A percentile compares a stretch with the other conserved stretches of the same genome.
Evolutionary conservation across 2,113 vertebrate genomes (phyloP).

Genomic region (Apodemus sylvaticus): DNA sequence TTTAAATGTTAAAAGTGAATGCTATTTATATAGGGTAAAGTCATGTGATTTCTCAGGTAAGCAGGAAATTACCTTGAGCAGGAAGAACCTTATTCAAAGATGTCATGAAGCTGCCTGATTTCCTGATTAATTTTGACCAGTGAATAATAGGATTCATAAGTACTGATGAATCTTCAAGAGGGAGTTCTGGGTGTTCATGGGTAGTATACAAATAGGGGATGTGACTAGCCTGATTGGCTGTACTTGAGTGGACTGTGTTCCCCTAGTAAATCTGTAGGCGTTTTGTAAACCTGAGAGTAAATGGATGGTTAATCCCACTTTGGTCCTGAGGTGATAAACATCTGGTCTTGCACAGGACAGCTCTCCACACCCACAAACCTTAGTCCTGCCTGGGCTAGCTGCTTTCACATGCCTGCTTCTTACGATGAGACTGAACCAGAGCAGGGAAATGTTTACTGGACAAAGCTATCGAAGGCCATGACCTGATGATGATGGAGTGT

Average conservation of each 20-base stretch:
- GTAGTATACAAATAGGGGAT: neutral
- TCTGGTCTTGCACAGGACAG: neutral
- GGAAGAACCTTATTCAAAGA: neutral
- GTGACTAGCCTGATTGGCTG: neutral
- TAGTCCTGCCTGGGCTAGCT: neutral
- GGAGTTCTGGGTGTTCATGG: neutral
- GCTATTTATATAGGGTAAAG: neutral
- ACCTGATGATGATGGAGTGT: neutral
- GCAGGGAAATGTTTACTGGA: slow-evolving; percentile 16
- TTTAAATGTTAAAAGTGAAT: slow-evolving; percentile 34
- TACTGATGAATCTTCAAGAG: neutral
- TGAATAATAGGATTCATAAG: neutral
- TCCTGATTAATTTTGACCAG: neutral
- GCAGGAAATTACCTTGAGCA: neutral
- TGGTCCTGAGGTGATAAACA: neutral
- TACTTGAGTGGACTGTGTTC: neutral
- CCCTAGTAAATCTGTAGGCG: neutral
- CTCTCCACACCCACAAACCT: neutral
- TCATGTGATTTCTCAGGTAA: slow-evolving; percentile 43
- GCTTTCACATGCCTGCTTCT: slow-evolving; percentile 5
- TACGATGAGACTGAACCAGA: neutral
- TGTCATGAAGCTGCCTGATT: neutral
- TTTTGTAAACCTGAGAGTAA: slow-evolving; percentile 30
- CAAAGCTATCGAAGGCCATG: slow-evolving; percentile 17
- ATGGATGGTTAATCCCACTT: neutral